Evolutionary conservation across 2,797 vertebrate species (phyloP).

Genomic region (Microtus agrestis): DNA sequence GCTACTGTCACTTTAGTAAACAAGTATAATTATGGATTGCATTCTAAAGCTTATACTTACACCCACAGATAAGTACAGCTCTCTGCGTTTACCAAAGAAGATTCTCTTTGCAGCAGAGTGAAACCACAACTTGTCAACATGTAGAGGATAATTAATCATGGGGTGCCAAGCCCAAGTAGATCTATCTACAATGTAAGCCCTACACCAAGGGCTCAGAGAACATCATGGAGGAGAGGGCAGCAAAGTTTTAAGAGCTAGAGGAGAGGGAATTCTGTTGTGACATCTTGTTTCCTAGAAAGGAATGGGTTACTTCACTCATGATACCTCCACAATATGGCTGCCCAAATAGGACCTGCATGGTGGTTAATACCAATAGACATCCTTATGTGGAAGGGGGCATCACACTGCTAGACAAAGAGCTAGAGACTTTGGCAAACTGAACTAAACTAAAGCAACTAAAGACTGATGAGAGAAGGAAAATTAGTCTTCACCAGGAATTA

Average conservation of each 20-base stretch:
- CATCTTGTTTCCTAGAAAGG: background rate
- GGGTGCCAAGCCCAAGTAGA: background rate
- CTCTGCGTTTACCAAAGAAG: background rate
- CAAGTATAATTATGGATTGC: too few species aligned
- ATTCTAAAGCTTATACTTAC: background rate
- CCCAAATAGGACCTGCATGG: background rate
- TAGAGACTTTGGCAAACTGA: background rate
- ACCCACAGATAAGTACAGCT: background rate
- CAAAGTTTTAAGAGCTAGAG: background rate
- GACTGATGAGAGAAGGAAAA: background rate
- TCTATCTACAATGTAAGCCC: background rate
- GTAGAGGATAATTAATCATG: background rate
- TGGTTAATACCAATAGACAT: background rate
- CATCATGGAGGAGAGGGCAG: background rate
- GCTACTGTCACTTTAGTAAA: background rate
- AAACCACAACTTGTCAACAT: background rate
- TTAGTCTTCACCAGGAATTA: background rate
- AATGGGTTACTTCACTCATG: too few species aligned
- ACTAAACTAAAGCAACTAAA: background rate
- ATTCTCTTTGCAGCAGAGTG: background rate
- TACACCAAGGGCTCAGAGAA: background rate
- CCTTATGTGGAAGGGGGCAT: background rate
- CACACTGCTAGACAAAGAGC: background rate
- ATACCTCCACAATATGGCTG: too few species aligned
- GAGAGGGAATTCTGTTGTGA: background rate